Percentiles rank a stretch among this genome's conserved stretches.
Conservation (phyloP, 2,888 invertebrate species). For the Sabatieria punctata region DNA sequence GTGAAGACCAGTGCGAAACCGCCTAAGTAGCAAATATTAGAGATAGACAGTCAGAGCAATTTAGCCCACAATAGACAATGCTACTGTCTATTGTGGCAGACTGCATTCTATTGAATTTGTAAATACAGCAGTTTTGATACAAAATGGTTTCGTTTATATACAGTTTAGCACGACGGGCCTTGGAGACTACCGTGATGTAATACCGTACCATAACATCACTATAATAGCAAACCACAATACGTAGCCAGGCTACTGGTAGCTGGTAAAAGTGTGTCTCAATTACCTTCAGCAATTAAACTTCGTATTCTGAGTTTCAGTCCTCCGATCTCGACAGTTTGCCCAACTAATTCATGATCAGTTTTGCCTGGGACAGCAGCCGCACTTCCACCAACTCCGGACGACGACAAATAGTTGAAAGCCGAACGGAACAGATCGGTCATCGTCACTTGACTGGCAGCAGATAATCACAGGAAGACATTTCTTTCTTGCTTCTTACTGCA, state of each 20-base stretch:
- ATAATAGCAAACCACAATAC: not conserved
- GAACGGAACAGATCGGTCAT: conserved; percentile 9
- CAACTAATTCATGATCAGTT: conserved; percentile 71
- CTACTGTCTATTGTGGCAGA: too few species aligned
- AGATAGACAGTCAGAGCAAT: too few species aligned
- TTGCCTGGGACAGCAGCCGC: too few species aligned
- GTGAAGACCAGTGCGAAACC: conserved; percentile 40
- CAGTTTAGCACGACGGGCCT: too few species aligned
- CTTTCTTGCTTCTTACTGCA: too few species aligned
- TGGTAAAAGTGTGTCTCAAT: not conserved
- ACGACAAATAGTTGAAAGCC: conserved; percentile 8
- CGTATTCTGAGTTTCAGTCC: conserved; percentile 73
- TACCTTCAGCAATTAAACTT: conserved; percentile 91
- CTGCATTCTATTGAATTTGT: too few species aligned
- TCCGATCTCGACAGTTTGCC: conserved; percentile 75
- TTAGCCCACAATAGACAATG: not conserved
- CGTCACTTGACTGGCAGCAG: too few species aligned
- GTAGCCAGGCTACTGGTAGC: not conserved
- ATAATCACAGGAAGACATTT: too few species aligned
- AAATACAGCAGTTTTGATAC: not conserved
- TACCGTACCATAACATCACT: too few species aligned
- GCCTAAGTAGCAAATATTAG: conserved; percentile 29
- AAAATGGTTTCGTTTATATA: too few species aligned
- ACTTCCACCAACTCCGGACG: conserved; percentile 10
- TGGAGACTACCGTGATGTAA: too few species aligned